These are phyloP conservation scores for Pardosa pseudoannulata DNA, from an alignment of 2,888 invertebrate genomes.

Conservation along the genomic window DNA sequence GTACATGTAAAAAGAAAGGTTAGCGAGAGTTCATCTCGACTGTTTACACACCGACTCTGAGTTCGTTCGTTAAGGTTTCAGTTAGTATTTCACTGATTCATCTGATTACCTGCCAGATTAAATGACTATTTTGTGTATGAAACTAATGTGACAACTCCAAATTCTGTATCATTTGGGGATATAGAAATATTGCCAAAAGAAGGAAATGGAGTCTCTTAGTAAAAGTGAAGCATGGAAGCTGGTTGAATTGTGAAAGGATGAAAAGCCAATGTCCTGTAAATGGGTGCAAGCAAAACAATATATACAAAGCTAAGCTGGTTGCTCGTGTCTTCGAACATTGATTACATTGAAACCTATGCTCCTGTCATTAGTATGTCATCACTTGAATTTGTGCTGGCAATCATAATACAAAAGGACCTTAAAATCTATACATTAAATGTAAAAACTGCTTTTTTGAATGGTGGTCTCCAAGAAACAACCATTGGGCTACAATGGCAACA, in stretches of 20 bases:
- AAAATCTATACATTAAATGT: neutral
- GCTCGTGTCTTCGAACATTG: neutral
- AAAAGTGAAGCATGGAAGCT: conserved; percentile 73
- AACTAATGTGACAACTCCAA: conserved; percentile 22
- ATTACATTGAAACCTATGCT: conserved; percentile 14
- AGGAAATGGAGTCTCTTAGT: conserved; percentile 60
- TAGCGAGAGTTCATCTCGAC: too few relatives aligned
- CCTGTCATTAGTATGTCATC: conserved; percentile 15
- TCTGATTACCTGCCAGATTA: too few relatives aligned
- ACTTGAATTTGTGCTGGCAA: neutral
- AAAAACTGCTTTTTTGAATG: conserved; percentile 22
- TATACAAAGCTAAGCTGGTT: conserved; percentile 12
- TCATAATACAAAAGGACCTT: neutral
- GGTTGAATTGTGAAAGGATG: conserved; percentile 14
- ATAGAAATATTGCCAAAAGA: conserved; percentile 18
- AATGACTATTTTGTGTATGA: conserved; percentile 32
- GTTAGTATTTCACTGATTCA: too few relatives aligned
- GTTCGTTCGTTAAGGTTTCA: too few relatives aligned
- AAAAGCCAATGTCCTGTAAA: conserved; percentile 2
- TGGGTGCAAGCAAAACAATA: neutral
- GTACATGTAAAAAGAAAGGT: too few relatives aligned
- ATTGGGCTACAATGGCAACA: conserved; percentile 11
- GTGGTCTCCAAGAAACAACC: conserved; percentile 5
- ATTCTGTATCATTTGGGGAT: conserved; percentile 28
- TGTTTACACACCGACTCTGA: too few relatives aligned